Evolutionary conservation across 2,797 vertebrate species (phyloP).

Genomic region (Pteronotus mesoamericanus): DNA sequence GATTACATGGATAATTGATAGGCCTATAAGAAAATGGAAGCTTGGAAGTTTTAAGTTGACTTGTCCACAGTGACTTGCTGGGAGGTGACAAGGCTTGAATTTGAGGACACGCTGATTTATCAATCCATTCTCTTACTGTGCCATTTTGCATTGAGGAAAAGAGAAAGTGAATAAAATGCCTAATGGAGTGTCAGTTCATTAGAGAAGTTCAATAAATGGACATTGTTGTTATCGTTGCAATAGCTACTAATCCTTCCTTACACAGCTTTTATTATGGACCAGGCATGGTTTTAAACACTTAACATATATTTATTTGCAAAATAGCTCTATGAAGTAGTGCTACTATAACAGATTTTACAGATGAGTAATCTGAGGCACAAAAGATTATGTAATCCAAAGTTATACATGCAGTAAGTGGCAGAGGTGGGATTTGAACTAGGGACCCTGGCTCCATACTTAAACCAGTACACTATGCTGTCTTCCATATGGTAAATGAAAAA

Average conservation of each 20-base stretch:
- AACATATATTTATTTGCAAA: slow-evolving; percentile 11
- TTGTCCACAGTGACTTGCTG: background rate
- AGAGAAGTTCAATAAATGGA: background rate
- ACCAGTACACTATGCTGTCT: background rate
- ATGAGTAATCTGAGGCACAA: background rate
- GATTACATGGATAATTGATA: background rate
- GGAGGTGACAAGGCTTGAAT: background rate
- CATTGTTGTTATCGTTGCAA: background rate
- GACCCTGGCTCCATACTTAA: background rate
- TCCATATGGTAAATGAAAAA: background rate
- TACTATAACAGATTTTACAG: background rate
- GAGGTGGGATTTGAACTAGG: background rate
- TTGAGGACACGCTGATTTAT: background rate
- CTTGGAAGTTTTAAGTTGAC: background rate
- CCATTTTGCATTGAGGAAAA: background rate
- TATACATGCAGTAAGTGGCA: background rate
- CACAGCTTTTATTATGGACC: background rate
- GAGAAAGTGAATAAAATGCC: background rate
- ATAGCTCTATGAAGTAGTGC: background rate
- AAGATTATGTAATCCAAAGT: background rate
- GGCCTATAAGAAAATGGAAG: background rate
- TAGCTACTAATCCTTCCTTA: background rate
- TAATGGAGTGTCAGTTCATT: background rate
- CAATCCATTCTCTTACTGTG: background rate
- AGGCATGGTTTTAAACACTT: background rate